These are phyloP conservation scores for Upupa epops DNA, from an alignment of 2,113 vertebrate species.

Conservation along the genomic window DNA sequence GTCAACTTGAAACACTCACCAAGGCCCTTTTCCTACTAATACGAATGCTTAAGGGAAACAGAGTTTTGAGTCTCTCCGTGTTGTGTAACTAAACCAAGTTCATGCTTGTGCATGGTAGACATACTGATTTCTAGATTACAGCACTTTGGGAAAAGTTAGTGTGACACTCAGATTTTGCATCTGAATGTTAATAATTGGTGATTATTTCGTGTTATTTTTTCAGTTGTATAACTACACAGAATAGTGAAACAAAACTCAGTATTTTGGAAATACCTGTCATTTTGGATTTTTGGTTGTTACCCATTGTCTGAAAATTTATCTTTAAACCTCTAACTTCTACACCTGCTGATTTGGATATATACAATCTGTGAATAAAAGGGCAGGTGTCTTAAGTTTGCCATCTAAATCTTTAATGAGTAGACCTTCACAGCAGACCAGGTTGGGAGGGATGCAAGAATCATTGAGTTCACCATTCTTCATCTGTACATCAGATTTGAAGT, in stretches of 20 bases:
- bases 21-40: background rate
- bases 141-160: background rate
- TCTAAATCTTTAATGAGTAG: background rate
- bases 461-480: too few relatives aligned
- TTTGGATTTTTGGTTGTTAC: background rate
- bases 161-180: background rate
- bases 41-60: conserved; percentile 1
- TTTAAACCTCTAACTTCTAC: background rate
- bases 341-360: background rate
- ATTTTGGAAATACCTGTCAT: background rate
- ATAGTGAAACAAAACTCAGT: background rate
- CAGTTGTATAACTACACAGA: background rate
- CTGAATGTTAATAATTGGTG: background rate
- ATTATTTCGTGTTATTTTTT: background rate
- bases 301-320: background rate
- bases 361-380: background rate
- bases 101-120: background rate
- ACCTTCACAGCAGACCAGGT: background rate
- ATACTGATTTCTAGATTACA: background rate
- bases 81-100: background rate
- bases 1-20: background rate
- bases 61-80: background rate
- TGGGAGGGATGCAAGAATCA: too few relatives aligned
- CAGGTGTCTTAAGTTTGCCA: background rate
- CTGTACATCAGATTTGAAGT: background rate